Evolutionary conservation across 2,888 invertebrate species (phyloP).

Genomic region (Dicyrtomina minuta): DNA sequence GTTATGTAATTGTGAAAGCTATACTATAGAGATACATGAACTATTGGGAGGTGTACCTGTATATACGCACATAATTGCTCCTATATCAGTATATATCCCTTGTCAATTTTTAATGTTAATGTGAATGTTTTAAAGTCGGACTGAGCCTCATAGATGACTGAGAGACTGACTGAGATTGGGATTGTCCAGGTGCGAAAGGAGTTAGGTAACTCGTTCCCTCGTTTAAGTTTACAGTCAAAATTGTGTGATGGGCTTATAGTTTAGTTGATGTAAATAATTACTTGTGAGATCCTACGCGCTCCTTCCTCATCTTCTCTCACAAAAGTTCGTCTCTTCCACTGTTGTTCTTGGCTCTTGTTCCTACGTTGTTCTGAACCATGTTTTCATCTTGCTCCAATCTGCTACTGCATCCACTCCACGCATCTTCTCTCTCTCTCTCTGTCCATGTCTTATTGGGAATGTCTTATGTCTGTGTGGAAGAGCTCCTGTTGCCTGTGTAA

Average conservation of each 20-base stretch:
- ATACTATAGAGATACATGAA: no score
- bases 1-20: no score
- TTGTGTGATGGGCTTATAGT: no score
- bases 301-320: background rate
- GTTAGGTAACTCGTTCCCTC: conserved; percentile 22
- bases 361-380: background rate
- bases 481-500: no score
- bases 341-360: no score
- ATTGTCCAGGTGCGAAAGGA: conserved; percentile 25
- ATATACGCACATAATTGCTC: background rate
- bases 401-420: background rate
- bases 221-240: no score
- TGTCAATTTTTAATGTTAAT: no score
- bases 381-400: background rate
- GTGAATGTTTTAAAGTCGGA: background rate
- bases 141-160: no score
- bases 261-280: conserved; percentile 2
- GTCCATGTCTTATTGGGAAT: background rate
- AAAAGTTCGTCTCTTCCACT: no score
- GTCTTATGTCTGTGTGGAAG: no score
- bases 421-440: background rate
- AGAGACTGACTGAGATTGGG: no score
- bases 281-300: background rate
- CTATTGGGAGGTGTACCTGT: background rate
- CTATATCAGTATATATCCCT: no score